Conservation (phyloP, 1,140 invertebrate genomes). For the Riptortus pedestris region DNA sequence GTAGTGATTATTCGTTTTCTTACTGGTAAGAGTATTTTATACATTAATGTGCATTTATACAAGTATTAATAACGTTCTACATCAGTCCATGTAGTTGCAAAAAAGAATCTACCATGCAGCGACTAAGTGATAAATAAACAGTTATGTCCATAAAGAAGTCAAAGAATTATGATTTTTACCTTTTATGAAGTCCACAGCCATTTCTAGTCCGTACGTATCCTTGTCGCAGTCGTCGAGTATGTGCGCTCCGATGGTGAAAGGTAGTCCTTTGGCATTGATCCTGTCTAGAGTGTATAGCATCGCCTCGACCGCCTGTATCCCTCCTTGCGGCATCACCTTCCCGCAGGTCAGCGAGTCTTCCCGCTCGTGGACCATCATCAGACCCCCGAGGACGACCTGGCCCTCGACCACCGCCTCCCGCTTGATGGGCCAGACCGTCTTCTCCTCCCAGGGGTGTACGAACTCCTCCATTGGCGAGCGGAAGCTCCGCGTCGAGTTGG, state of each 20-base stretch:
- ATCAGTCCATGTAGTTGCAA: too few species aligned
- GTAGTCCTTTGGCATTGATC: conserved; percentile 52
- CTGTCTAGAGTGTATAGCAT: conserved; percentile 86
- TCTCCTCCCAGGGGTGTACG: neutral
- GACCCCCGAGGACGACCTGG: conserved; percentile 69
- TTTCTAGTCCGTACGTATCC: conserved; percentile 90
- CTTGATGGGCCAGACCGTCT: conserved; percentile 66
- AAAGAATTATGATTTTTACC: conserved; percentile 44
- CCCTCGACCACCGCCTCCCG: conserved; percentile 71
- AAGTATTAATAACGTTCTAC: too few species aligned
- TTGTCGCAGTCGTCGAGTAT: conserved; percentile 92
- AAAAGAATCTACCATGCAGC: too few species aligned
- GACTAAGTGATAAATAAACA: too few species aligned
- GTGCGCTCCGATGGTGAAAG: conserved; percentile 72
- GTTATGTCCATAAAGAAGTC: neutral
- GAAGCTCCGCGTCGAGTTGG: neutral
- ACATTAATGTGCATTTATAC: too few species aligned
- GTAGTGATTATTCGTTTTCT: too few species aligned
- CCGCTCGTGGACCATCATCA: conserved; percentile 95
- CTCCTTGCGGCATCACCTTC: conserved; percentile 88
- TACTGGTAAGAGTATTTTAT: too few species aligned
- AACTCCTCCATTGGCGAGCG: neutral
- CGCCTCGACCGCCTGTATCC: conserved; percentile 78
- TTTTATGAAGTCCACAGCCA: conserved; percentile 95
- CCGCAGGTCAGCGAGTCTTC: conserved; percentile 75